phyloP scores from a whole-genome alignment of 1,140 invertebrate genomes.

The Apis mellifera region Amel_HAv3.1 CM009941.2:14199501-14200000 shows the following conservation, averaged over 20 bases:
- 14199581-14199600: not conserved
- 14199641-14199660: not conserved
- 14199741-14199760: slow-evolving; percentile 25
- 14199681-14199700: not conserved
- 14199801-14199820: slow-evolving; percentile 27
- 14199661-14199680: not conserved
- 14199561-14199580: not conserved
- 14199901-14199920: not conserved
- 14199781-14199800: slow-evolving; percentile 45
- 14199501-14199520: too few relatives aligned
- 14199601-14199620: not conserved
- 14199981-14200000: too few relatives aligned
- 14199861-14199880: slow-evolving; percentile 36
- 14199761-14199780: slow-evolving; percentile 40
- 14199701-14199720: not conserved
- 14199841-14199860: slow-evolving; percentile 40
- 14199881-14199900: slow-evolving; percentile 2
- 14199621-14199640: not conserved
- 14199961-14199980: too few relatives aligned
- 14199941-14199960: too few relatives aligned
- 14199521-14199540: too few relatives aligned
- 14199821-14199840: slow-evolving; percentile 30
- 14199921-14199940: not conserved
- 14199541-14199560: too few relatives aligned
- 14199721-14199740: not conserved